Evolutionary conservation across 2,888 invertebrate species (phyloP).

Genomic region (Abscondita cerata): DNA sequence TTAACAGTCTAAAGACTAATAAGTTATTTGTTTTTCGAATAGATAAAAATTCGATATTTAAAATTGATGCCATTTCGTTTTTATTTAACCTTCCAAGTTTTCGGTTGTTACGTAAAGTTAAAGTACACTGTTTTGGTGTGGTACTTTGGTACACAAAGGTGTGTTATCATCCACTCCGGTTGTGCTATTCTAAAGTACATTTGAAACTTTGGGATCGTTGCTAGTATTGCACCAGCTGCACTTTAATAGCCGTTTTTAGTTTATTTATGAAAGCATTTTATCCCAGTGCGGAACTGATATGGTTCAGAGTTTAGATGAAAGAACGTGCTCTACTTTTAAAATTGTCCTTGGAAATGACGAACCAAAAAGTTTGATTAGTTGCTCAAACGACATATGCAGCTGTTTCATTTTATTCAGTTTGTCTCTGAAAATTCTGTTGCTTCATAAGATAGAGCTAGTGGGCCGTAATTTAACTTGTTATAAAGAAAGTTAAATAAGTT

Average conservation of each 20-base stretch:
- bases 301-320: slow-evolving; percentile 20
- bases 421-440: slow-evolving; percentile 10
- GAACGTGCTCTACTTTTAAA: slow-evolving; percentile 26
- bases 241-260: slow-evolving; percentile 41
- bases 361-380: slow-evolving; percentile 28
- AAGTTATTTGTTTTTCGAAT: too few species aligned
- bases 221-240: slow-evolving; percentile 38
- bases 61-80: slow-evolving; percentile 11
- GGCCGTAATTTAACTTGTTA: slow-evolving; percentile 11
- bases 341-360: slow-evolving; percentile 19
- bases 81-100: slow-evolving; percentile 28
- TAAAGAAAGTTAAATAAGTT: slow-evolving; percentile 11
- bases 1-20: too few species aligned
- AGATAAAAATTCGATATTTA: too few species aligned
- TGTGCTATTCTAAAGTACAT: slow-evolving; percentile 29
- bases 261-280: slow-evolving; percentile 33
- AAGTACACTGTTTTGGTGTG: slow-evolving; percentile 27
- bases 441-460: slow-evolving; percentile 3
- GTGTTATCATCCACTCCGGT: slow-evolving; percentile 31
- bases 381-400: slow-evolving; percentile 24
- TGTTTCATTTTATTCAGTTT: slow-evolving; percentile 24
- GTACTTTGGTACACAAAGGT: slow-evolving; percentile 27
- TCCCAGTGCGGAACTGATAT: slow-evolving; percentile 14
- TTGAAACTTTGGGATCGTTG: slow-evolving; percentile 30
- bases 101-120: slow-evolving; percentile 29